phyloP scores from a whole-genome alignment of 2,113 vertebrate species.

The Columbina picui region DNA sequence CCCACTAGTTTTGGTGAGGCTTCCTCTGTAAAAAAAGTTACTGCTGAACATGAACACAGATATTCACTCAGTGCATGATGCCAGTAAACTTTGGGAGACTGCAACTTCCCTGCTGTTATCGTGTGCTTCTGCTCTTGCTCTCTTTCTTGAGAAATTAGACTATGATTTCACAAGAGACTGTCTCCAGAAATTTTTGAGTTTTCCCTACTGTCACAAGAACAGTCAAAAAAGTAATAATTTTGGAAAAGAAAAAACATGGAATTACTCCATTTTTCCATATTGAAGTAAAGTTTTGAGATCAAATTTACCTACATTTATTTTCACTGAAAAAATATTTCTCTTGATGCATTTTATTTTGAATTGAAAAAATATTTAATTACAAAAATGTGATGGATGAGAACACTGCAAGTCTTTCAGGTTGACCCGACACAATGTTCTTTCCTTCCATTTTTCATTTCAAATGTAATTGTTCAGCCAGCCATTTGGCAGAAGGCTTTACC shows the following conservation, averaged over 20 bases:
- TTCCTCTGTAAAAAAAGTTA: neutral
- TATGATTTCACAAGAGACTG: neutral
- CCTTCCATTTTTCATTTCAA: neutral
- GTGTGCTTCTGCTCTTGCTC: neutral
- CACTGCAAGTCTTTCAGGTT: neutral
- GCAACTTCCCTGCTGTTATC: neutral
- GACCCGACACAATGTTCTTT: neutral
- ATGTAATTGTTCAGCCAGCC: neutral
- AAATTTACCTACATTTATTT: conserved; percentile 1
- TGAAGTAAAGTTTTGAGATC: neutral
- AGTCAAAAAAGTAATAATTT: neutral
- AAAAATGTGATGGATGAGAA: conserved; percentile 6
- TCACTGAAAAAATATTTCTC: neutral
- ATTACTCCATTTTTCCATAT: neutral
- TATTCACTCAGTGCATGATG: neutral
- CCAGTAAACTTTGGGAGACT: neutral
- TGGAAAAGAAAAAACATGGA: neutral
- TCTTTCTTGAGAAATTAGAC: neutral
- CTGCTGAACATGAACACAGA: neutral
- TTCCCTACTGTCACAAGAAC: neutral
- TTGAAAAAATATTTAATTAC: conserved; percentile 1
- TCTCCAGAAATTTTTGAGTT: neutral
- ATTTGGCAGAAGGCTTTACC: neutral
- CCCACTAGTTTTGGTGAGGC: neutral
- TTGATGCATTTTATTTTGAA: neutral